Base-by-base conservation (phyloP, 2,797 vertebrate species). In the Gastrophryne carolinensis region DNA sequence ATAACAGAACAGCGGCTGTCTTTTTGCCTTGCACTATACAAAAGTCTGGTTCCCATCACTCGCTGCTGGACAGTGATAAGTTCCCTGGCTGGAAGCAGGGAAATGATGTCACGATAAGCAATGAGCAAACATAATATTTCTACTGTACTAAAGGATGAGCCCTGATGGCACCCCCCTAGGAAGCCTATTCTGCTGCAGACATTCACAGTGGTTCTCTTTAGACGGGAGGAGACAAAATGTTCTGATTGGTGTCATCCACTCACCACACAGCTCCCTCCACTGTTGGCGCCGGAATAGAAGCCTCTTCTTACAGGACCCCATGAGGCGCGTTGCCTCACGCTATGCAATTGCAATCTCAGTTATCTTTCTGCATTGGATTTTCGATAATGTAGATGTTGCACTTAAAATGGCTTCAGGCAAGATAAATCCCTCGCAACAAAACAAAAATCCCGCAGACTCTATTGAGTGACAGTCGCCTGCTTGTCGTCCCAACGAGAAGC, bases 41-140 rank as follows among this genome's bases (percentile, higher is more conserved):
- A 21, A 72, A 58, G 60, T 60, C 72, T 50, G 64, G 49, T 77
- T 71, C 67, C 47, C 11, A 7, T 56, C 35, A 15, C 29, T 47
- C 58, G 23, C 62, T 34, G 60, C 27, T 56, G 71, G 75, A 72
- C 75, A 66, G 67, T 66, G 75, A 78, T 78, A 72, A 71, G 67
- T 27, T 78, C 39, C 52, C 72, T 78, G 75, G 75, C 75, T 72
- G 49, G 21, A 39, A 65, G 58, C 24, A 17, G 52, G 60, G 68
- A 64, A 49, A 56, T 78, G 68, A 78, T 65, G 61, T 78, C 75
- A 78, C 21, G 30, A 72, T 17, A 71, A 56, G 50, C 56, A 76
- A 77, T 64, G 60, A 72, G 39, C 75, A 78, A 72, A 78, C 67
- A 64, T 66, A 78, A 78, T 77, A 64, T 71, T 78, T 78, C 61